Evolutionary conservation across 2,797 vertebrate species (phyloP), one percentile per base, ranked within the genome.

Genomic region (Malurus leucopterus): DNA sequence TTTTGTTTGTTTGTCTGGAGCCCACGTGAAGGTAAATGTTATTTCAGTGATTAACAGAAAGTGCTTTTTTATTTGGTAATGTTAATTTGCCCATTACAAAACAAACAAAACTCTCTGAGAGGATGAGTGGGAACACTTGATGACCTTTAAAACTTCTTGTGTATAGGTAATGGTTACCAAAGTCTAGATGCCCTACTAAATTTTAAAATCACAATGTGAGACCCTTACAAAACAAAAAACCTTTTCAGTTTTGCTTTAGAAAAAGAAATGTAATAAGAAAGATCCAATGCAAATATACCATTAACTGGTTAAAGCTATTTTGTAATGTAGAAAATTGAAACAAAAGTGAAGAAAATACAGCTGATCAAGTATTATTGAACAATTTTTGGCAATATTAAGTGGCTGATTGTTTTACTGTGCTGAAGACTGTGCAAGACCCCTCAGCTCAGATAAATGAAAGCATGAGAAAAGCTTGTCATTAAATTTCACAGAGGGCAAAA

Each of bases 261-360:
- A 73, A 71, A 79, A 84, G 27, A 3, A 69, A 20, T 17, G 40
- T 2, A n/a, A 27, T 41, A n/a, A 54, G 6, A 24, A 61, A 77
- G 4, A 59, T 20, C 4, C 2, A 22, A 41, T n/a, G 6, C 4
- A 70, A 84, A 15, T 16, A 32, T 4, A 19, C 2, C 0, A 13
- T 63, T 30, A 58, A 27, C 10, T 21, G 4, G 3, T 61, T 87
- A 72, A 78, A 89, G 15, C 10, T 38, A 22, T 58, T 79, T 89
- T 72, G 13, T 50, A 41, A 23, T 2, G 29, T 69, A 21, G 7
- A 32, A 44, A 77, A 68, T 49, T 23, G 15, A 67, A 88, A n/a
- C 2, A 17, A 23, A 72, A 70, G 13, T 34, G 13, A 82, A 40
- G 1, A 61, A 46, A 79, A 76, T 38, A 22, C 40, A 76, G 19